These are phyloP conservation scores for Heteractis magnifica DNA, from an alignment of 92 coral and sea anemone genomes.

Conservation along the genomic window DNA sequence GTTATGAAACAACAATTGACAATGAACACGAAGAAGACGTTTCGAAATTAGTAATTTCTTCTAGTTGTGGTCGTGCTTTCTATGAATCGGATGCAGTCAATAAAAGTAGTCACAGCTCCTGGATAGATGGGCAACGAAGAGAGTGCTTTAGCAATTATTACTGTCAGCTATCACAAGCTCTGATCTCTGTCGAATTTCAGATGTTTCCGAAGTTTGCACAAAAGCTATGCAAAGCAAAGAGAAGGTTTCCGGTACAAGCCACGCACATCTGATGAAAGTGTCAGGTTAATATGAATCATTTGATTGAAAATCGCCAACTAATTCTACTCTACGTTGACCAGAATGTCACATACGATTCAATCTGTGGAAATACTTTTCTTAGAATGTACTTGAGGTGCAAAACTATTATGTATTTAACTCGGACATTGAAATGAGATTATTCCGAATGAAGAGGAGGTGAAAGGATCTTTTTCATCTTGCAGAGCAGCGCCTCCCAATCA, in stretches of 20 bases:
- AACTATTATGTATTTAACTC: not conserved
- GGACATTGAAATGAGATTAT: not conserved
- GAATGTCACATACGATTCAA: slow-evolving; percentile 1
- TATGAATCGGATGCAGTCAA: not conserved
- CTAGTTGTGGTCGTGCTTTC: not conserved
- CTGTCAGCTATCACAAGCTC: not conserved
- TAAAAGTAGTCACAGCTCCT: not conserved
- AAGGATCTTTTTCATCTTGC: not conserved
- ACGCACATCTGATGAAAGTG: slow-evolving; percentile 1
- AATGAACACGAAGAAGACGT: not conserved
- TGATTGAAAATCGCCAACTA: not conserved
- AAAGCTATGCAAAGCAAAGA: slow-evolving; percentile 7
- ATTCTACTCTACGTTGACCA: slow-evolving; percentile 4
- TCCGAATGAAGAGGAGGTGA: not conserved
- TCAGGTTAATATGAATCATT: not conserved
- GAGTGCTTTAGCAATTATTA: not conserved
- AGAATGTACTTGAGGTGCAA: not conserved
- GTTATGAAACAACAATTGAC: not conserved
- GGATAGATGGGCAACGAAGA: not conserved
- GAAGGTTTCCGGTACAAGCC: not conserved
- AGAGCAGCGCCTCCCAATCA: not conserved
- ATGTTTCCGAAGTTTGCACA: slow-evolving; percentile 9
- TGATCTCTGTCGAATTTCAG: slow-evolving; percentile 1
- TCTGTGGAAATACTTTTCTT: not conserved
- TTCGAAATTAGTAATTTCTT: not conserved